phyloP scores from a whole-genome alignment of 1,140 invertebrate species.

The Frieseomelitta varia region DNA sequence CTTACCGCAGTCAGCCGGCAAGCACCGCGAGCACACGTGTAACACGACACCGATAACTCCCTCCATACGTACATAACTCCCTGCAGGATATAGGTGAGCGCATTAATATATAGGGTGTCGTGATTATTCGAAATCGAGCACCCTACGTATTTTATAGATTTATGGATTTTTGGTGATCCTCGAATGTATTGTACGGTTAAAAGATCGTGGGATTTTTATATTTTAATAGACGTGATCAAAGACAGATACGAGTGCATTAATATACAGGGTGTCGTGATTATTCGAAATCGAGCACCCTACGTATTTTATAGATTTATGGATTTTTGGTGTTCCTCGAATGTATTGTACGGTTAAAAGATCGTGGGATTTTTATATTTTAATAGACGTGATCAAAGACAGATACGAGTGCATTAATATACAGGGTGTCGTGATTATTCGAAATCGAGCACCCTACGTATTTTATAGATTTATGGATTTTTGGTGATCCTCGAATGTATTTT shows the following conservation, averaged over 20 bases:
- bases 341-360: no score
- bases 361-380: no score
- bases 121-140: neutral
- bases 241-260: neutral
- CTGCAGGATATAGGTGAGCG: neutral
- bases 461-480: neutral
- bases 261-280: conserved; percentile 2
- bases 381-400: no score
- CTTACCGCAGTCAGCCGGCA: conserved; percentile 60
- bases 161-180: no score
- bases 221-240: no score
- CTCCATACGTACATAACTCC: conserved; percentile 3
- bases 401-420: neutral
- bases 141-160: neutral
- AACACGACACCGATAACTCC: conserved; percentile 69
- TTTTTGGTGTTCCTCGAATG: no score
- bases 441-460: neutral
- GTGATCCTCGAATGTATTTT: no score
- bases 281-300: neutral
- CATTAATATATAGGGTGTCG: neutral
- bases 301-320: neutral
- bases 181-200: no score
- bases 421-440: neutral
- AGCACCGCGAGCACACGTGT: conserved; percentile 73
- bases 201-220: no score